These are phyloP conservation scores for Cheilosia vernalis DNA, from an alignment of 2,888 invertebrate genomes.

Conservation along the genomic window DNA sequence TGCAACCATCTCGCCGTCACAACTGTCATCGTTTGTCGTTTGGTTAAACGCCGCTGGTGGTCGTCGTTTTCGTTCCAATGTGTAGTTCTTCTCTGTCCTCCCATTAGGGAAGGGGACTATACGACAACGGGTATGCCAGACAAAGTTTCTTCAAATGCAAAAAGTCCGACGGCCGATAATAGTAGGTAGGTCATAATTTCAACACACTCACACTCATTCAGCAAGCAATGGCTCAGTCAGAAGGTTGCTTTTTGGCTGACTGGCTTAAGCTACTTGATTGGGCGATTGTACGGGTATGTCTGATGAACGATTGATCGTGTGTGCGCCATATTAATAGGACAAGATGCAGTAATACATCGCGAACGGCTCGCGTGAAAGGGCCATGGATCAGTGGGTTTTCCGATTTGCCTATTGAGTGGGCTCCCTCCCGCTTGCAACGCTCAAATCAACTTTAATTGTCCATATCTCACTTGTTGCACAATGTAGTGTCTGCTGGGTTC, in stretches of 20 bases:
- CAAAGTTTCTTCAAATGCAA: slow-evolving; percentile 29
- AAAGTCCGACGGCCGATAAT: slow-evolving; percentile 5
- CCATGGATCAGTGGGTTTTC: slow-evolving; percentile 63
- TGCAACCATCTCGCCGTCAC: slow-evolving; percentile 42
- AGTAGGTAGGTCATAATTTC: slow-evolving; percentile 55
- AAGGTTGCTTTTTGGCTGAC: slow-evolving; percentile 15
- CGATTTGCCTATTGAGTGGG: slow-evolving; percentile 66
- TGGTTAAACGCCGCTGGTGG: slow-evolving; percentile 67
- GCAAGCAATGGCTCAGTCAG: slow-evolving; percentile 8
- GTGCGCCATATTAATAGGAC: slow-evolving; percentile 50
- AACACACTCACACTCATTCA: background rate
- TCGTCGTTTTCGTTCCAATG: slow-evolving; percentile 37
- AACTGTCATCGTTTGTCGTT: slow-evolving; percentile 71
- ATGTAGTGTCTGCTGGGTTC: background rate
- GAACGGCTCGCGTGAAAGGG: slow-evolving; percentile 61
- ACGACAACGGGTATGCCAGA: background rate
- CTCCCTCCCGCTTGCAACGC: background rate
- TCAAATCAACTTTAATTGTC: slow-evolving; percentile 67
- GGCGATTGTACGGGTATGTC: slow-evolving; percentile 51
- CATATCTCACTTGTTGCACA: slow-evolving; percentile 58
- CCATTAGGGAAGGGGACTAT: slow-evolving; percentile 5
- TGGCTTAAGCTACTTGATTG: slow-evolving; percentile 44
- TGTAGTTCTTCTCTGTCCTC: slow-evolving; percentile 29
- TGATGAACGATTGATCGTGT: slow-evolving; percentile 60
- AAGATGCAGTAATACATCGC: slow-evolving; percentile 41